Evolutionary conservation across 2,888 invertebrate genomes (phyloP).

Genomic region (Zygothrica quintamaculata): DNA sequence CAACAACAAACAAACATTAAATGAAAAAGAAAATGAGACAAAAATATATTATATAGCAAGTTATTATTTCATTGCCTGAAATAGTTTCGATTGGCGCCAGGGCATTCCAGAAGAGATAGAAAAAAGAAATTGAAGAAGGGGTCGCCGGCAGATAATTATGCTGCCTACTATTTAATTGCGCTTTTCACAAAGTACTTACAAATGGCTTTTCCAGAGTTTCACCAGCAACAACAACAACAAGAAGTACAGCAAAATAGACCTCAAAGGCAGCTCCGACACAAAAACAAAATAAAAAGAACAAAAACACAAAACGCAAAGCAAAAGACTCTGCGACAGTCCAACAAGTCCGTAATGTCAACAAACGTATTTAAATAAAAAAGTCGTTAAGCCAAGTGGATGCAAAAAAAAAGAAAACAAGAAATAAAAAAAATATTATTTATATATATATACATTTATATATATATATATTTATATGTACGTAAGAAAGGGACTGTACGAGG

Average conservation of each 20-base stretch:
- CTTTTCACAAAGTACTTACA: conserved; percentile 43
- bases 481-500: conserved; percentile 7
- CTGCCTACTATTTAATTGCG: conserved; percentile 44
- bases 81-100: conserved; percentile 55
- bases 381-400: conserved; percentile 76
- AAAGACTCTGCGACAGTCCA: conserved; percentile 38
- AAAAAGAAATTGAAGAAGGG: not conserved
- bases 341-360: conserved; percentile 75
- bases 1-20: conserved; percentile 14
- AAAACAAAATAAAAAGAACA: conserved; percentile 8
- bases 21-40: conserved; percentile 29
- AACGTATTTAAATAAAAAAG: conserved; percentile 79
- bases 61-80: conserved; percentile 28
- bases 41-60: conserved; percentile 45
- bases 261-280: conserved; percentile 31
- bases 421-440: conserved; percentile 7
- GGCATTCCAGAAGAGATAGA: not conserved
- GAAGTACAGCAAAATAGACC: too few species aligned
- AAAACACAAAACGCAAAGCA: conserved; percentile 6
- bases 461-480: too few species aligned
- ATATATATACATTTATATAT: too few species aligned
- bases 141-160: conserved; percentile 40
- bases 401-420: conserved; percentile 26
- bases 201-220: conserved; percentile 45
- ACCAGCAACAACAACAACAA: too few species aligned